Base-by-base conservation (phyloP, 2,113 vertebrate genomes). In the Melanerpes aurifrons region DNA sequence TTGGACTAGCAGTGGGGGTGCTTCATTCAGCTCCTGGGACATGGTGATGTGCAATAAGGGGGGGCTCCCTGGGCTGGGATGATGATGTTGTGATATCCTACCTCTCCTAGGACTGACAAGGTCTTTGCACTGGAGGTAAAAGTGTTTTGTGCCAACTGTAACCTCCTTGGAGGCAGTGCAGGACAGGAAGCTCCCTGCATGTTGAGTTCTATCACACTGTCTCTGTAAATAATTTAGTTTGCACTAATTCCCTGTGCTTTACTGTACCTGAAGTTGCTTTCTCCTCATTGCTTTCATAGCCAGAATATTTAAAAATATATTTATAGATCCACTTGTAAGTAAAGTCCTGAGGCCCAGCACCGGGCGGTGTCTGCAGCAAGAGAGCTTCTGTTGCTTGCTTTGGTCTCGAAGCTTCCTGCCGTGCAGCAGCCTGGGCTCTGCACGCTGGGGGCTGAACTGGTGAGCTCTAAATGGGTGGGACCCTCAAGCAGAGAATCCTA, bases 231-330 rank as follows among this genome's bases (percentile, higher is more conserved):
- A 61, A 12, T 29, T 70, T 82, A 80, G 82, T 91, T 97, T 96
- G 94, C 96, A 96, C 92, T 94, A 86, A 11, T n/a, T 82, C 85
- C 84, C 1, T 58, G 40, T 79, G 18, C 2, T 37, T 93, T 84
- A 29, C 70, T 82, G 20, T 86, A 57, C 53, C 25, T 86, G 45
- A 56, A 56, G 17, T 86, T 82, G 35, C 3, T 59, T 17, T 61
- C 20, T 85, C 24, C 25, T 90, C 22, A 9, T 62, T 31, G 20
- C 82, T 89, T 73, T 86, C 5, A 14, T 66, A 11, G 10, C 64
- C 22, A 87, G 90, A 79, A 35, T 56, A 37, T 53, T 29, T 1
- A 32, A 57, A 62, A 73, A 29, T 13, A 6, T 87, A 93, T 82
- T 88, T 87, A 57, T 89, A 91, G 37, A 83, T 64, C 32, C 7